Evolutionary conservation across 2,797 vertebrate genomes (phyloP).

Genomic region (Enteromius radiatus): DNA sequence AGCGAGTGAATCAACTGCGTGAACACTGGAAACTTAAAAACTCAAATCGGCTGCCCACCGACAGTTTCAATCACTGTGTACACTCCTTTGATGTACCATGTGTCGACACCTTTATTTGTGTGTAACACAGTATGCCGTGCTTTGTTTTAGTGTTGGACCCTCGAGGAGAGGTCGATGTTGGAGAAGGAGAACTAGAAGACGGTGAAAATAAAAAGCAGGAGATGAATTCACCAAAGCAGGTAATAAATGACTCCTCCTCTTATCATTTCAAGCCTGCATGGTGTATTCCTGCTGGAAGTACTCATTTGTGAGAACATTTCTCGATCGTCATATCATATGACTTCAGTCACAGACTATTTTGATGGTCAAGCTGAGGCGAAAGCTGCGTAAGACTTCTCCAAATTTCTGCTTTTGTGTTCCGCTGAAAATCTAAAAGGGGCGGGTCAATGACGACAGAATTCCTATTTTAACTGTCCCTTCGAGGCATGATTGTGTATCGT

Average conservation of each 20-base stretch:
- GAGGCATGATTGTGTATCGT: background rate
- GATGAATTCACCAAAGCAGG: conserved; percentile 63
- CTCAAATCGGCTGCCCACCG: background rate
- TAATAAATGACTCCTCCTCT: conserved; percentile 52
- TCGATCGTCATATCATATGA: conserved; percentile 13
- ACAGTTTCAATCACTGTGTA: background rate
- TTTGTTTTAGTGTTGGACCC: conserved; percentile 61
- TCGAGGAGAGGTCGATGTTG: conserved; percentile 52
- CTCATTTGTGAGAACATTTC: background rate
- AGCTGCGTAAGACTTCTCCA: background rate
- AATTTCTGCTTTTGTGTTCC: background rate
- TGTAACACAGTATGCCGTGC: conserved; percentile 25
- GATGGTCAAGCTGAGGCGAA: background rate
- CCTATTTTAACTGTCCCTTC: background rate
- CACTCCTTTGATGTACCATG: background rate
- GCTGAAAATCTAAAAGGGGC: background rate
- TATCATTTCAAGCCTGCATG: background rate
- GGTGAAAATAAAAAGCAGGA: conserved; percentile 62
- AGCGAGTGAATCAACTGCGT: background rate
- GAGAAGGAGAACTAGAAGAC: conserved; percentile 69
- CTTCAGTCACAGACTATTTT: conserved; percentile 1
- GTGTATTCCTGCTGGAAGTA: background rate
- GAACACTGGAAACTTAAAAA: background rate
- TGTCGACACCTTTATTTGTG: background rate
- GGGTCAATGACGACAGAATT: too few species aligned